Evolutionary conservation across 1,140 invertebrate genomes (phyloP), one percentile per base, ranked within the genome.

Genomic region (Lucilia cuprina): DNA sequence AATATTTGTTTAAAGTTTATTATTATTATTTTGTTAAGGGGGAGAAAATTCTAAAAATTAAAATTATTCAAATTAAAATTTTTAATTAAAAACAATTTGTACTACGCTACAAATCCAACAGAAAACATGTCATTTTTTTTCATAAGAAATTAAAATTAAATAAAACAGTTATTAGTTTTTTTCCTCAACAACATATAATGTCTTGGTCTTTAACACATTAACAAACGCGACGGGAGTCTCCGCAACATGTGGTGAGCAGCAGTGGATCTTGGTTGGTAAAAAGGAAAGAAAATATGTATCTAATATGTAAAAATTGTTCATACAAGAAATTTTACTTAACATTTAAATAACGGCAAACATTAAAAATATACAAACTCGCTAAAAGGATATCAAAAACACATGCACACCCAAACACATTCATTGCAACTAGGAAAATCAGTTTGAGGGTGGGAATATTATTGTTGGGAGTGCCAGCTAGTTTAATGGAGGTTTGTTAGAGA

Each of bases 181-280:
- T n/a, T 55, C 13, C 5, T 17, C 7, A 55, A 13, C 50, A 55
- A 17, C 30, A 34, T 77, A 14, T 35, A 77, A 14, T 41, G 35
- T 41, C 17, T 41, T 41, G 74, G 30, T 77, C 74, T 77, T 77
- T 77, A 41, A 41, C 74, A 77, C 74, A 77, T 77, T 77, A 41
- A 77, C 74, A 75, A 75, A 2, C 17, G 35, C 74, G 35, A 30
- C 74, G 74, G 74, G 74, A 34, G 74, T 35, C 74, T 77, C 13
- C 12, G 1, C 34, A 77, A 77, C 74, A 77, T 77, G 74, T 77
- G 74, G 74, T 19, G 74, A 13, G 12, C 74, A 74, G 74, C 34
- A 30, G 74, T 74, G 25, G 25, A 30, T 30, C 25, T 34, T 25
- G 21, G 13, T 35, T n/a, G n/a, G n/a, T n/a, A n/a, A n/a, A n/a